Evolutionary conservation across 2,888 invertebrate genomes (phyloP).

Genomic region (Entomobrya proxima): DNA sequence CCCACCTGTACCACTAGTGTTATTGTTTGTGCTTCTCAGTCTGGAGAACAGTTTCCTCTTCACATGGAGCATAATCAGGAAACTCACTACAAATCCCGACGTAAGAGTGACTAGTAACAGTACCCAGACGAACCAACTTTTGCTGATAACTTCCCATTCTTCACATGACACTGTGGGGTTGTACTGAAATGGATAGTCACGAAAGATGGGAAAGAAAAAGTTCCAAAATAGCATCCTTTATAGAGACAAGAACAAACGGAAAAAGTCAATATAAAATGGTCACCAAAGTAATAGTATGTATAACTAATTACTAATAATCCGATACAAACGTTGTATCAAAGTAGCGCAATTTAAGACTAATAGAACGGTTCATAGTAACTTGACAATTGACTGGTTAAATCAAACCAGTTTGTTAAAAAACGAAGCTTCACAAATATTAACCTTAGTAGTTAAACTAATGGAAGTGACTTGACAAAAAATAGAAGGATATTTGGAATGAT

Average conservation of each 20-base stretch:
- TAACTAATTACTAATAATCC: too few relatives aligned
- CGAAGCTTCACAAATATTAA: too few relatives aligned
- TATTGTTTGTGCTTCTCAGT: conserved; percentile 35
- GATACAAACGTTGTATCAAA: too few relatives aligned
- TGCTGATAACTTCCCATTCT: conserved; percentile 70
- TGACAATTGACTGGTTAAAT: too few relatives aligned
- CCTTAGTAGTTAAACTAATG: too few relatives aligned
- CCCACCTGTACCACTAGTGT: not conserved
- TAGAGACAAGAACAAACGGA: not conserved
- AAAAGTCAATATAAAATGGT: not conserved
- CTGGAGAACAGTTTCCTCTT: conserved; percentile 54
- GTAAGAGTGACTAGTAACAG: conserved; percentile 68
- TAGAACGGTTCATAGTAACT: conserved; percentile 47
- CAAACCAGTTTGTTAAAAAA: too few relatives aligned
- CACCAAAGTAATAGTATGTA: not conserved
- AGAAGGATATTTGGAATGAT: too few relatives aligned
- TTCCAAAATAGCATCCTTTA: conserved; percentile 75
- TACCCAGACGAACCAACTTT: conserved; percentile 72
- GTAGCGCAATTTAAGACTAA: not conserved
- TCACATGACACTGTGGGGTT: conserved; percentile 65
- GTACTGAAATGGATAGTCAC: conserved; percentile 73
- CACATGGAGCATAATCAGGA: conserved; percentile 53
- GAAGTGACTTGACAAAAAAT: too few relatives aligned
- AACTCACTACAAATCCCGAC: conserved; percentile 64
- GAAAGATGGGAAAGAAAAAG: conserved; percentile 75